Evolutionary conservation across 92 coral and sea anemone species (phyloP).

Genomic region (Palythoa grandiflora): DNA sequence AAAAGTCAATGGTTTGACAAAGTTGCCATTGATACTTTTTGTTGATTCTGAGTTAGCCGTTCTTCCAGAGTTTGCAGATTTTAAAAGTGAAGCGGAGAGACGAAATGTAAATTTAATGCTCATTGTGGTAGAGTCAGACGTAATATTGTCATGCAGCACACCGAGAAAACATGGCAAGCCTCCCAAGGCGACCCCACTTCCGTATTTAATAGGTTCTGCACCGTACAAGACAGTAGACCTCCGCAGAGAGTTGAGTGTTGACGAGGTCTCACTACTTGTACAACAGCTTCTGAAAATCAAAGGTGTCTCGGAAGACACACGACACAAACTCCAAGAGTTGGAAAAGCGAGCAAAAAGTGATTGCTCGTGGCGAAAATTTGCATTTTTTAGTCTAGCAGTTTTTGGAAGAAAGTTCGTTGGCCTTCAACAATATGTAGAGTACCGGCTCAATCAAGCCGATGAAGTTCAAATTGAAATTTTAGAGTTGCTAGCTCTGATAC

Average conservation of each 20-base stretch:
- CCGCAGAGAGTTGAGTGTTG: constrained; percentile 62
- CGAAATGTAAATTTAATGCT: constrained; percentile 69
- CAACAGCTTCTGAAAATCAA: constrained; percentile 60
- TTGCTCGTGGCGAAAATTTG: constrained; percentile 63
- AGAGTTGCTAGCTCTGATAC: constrained; percentile 73
- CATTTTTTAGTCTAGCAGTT: constrained; percentile 74
- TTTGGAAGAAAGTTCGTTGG: constrained; percentile 74
- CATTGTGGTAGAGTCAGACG: constrained; percentile 77
- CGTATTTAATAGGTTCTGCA: constrained; percentile 61
- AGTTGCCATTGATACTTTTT: constrained; percentile 74
- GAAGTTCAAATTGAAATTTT: constrained; percentile 69
- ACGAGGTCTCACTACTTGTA: constrained; percentile 65
- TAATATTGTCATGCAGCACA: constrained; percentile 3
- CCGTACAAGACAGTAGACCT: constrained; percentile 71
- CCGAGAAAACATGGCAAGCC: constrained; percentile 45
- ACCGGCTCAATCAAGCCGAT: constrained; percentile 65
- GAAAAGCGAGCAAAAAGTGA: constrained; percentile 48
- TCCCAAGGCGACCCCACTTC: constrained; percentile 43
- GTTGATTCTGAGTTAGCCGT: constrained; percentile 76
- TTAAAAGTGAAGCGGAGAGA: constrained; percentile 73
- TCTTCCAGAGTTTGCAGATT: constrained; percentile 76
- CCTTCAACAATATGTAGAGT: constrained; percentile 58
- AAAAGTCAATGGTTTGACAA: constrained; percentile 59
- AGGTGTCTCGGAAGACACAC: constrained; percentile 45
- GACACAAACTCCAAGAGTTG: constrained; percentile 39